These are phyloP conservation scores for Halcyon malimbica DNA, from an alignment of 2,113 vertebrate genomes.

Conservation along the genomic window DNA sequence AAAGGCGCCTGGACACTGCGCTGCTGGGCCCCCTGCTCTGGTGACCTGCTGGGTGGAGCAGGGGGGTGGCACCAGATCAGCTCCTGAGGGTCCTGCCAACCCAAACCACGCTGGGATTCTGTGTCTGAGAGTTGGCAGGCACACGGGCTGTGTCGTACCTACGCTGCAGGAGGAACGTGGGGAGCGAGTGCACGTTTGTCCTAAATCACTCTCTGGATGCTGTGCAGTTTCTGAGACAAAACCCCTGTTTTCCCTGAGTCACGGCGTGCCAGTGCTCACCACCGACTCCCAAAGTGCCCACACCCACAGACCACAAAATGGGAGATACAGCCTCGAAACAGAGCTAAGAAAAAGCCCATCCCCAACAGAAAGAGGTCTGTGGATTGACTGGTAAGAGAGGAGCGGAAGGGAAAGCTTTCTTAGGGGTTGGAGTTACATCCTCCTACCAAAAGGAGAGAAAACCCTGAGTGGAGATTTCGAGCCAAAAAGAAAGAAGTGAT, in stretches of 20 bases:
- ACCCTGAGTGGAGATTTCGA: background rate
- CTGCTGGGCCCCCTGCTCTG: too few relatives aligned
- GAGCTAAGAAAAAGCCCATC: background rate
- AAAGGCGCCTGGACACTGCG: too few relatives aligned
- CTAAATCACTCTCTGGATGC: background rate
- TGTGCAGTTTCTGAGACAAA: background rate
- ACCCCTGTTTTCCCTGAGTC: background rate
- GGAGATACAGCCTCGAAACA: background rate
- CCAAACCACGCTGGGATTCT: too few relatives aligned
- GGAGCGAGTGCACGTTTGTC: background rate
- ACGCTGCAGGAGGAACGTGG: accelerated
- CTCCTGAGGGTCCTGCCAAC: too few relatives aligned
- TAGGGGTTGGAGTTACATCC: background rate
- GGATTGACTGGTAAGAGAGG: background rate
- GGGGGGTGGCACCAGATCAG: too few relatives aligned
- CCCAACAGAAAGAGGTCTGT: background rate
- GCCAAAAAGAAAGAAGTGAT: background rate
- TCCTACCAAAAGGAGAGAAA: background rate
- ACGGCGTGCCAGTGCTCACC: background rate
- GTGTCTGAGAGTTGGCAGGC: background rate
- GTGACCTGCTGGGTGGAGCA: too few relatives aligned
- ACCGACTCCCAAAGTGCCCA: background rate
- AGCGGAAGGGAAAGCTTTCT: background rate
- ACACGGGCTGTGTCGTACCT: background rate
- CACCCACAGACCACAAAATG: accelerated